Evolutionary conservation across 2,888 invertebrate species (phyloP).

Genomic region (Pollenia amentaria): DNA sequence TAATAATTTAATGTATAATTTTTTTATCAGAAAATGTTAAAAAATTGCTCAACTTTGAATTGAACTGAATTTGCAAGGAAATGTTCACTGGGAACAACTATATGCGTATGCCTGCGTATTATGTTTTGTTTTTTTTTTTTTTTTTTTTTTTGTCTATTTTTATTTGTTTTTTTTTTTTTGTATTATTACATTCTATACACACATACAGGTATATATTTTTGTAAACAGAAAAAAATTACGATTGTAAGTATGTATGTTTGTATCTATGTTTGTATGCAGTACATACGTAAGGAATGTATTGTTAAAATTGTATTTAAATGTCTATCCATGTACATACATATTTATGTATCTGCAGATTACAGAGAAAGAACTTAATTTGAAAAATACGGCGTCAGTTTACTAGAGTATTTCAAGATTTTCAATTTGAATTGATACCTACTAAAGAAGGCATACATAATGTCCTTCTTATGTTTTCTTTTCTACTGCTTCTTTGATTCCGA

Average conservation of each 20-base stretch:
- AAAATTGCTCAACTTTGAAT: too few species aligned
- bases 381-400: slow-evolving; percentile 8
- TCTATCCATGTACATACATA: not conserved
- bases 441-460: slow-evolving; percentile 35
- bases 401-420: slow-evolving; percentile 32
- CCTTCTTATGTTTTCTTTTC: slow-evolving; percentile 30
- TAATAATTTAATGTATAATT: too few species aligned
- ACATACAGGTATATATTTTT: not conserved
- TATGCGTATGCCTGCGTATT: not conserved
- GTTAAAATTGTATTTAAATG: too few species aligned
- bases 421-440: slow-evolving; percentile 37
- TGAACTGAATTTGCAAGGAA: too few species aligned
- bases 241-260: not conserved
- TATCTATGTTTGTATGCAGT: slow-evolving; percentile 29
- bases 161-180: not conserved
- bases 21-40: too few species aligned
- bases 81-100: too few species aligned
- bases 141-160: not conserved
- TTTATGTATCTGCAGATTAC: slow-evolving; percentile 33
- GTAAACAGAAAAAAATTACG: not conserved
- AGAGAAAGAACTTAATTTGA: slow-evolving; percentile 15
- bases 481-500: not conserved
- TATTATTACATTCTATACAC: not conserved
- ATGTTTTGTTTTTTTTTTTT: not conserved
- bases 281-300: not conserved